These are phyloP conservation scores for Fringilla coelebs DNA, from an alignment of 2,797 vertebrate species.

Conservation along the genomic window DNA sequence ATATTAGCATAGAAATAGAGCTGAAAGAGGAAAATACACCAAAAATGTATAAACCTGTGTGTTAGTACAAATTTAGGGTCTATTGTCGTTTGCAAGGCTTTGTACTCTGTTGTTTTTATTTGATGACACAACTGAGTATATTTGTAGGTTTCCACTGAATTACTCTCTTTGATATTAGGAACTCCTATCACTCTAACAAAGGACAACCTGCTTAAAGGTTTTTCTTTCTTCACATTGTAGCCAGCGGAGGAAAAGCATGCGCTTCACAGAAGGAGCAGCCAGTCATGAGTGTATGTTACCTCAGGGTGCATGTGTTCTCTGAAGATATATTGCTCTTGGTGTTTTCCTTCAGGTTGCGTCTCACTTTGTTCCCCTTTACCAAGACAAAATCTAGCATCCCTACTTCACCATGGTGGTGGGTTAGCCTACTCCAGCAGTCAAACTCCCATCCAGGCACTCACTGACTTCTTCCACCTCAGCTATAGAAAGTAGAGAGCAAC, in stretches of 20 bases:
- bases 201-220: background rate
- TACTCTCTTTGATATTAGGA: background rate
- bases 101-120: background rate
- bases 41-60: background rate
- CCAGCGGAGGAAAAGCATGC: background rate
- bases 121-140: background rate
- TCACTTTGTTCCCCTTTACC: background rate
- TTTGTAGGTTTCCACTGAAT: background rate
- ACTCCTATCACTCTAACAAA: accelerated
- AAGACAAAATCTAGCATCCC: background rate
- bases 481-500: background rate
- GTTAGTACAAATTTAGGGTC: background rate
- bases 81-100: background rate
- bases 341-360: background rate
- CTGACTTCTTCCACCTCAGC: background rate
- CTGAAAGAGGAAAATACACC: background rate
- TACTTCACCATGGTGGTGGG: background rate
- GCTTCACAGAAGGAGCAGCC: background rate
- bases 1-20: background rate
- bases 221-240: background rate
- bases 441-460: background rate
- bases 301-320: background rate
- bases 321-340: background rate
- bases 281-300: background rate
- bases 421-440: background rate